Percentiles rank a stretch among this genome's conserved stretches.
These are phyloP conservation scores for Shargacucullia verbasci DNA, from an alignment of 2,888 invertebrate genomes.

Conservation along the genomic window DNA sequence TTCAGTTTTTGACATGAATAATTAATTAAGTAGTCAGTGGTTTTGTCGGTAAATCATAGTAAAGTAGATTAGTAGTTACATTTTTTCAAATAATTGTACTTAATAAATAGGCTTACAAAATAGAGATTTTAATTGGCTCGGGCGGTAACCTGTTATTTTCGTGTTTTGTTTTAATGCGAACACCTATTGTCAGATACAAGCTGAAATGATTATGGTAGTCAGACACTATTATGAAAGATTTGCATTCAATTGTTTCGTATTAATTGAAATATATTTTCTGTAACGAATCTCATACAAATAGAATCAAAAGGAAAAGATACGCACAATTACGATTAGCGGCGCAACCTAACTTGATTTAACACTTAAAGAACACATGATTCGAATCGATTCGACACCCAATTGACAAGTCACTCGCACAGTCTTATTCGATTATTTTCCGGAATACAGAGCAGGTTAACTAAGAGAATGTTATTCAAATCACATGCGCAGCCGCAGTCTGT, in stretches of 20 bases:
- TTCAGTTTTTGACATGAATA: slow-evolving; percentile 30
- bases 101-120: no score
- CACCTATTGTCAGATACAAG: no score
- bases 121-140: no score
- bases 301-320: neutral
- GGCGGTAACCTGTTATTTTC: no score
- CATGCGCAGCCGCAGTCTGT: slow-evolving; percentile 20
- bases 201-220: no score
- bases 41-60: neutral
- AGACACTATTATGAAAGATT: no score
- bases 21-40: slow-evolving; percentile 12
- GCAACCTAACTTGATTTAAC: slow-evolving; percentile 8
- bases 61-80: no score
- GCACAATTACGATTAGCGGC: neutral
- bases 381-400: slow-evolving; percentile 18
- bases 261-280: no score
- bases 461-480: slow-evolving; percentile 44
- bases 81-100: no score
- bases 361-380: neutral
- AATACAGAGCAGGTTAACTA: slow-evolving; percentile 22
- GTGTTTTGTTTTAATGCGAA: no score
- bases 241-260: no score
- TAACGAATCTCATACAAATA: neutral
- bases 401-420: slow-evolving; percentile 15
- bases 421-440: slow-evolving; percentile 35